Conservation (phyloP, 1,140 invertebrate genomes). For the Drosophila sturtevanti region DNA sequence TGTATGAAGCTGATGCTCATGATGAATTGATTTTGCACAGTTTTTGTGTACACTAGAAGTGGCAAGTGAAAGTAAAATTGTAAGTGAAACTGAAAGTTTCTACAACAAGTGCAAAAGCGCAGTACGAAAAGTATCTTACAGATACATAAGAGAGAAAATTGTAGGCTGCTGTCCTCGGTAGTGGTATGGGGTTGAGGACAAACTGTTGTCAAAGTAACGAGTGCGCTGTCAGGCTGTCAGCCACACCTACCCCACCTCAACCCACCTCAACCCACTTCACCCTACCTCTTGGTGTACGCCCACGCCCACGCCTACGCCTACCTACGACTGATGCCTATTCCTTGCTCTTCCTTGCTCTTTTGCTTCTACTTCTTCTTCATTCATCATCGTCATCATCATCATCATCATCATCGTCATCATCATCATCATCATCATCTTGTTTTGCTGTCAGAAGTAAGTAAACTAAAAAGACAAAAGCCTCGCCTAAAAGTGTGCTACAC, state of each 20-base stretch:
- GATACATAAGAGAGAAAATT: conserved; percentile 57
- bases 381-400: not conserved
- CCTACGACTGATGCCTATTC: not conserved
- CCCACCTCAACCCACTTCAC: not conserved
- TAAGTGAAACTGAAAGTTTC: conserved; percentile 51
- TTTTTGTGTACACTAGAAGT: conserved; percentile 31
- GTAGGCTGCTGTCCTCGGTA: conserved; percentile 10
- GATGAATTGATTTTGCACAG: conserved; percentile 71
- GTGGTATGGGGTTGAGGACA: not conserved
- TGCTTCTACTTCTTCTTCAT: not conserved
- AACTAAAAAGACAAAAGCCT: conserved; percentile 79
- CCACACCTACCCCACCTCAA: conserved; percentile 26
- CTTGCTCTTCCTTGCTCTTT: not conserved
- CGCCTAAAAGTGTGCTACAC: conserved; percentile 79
- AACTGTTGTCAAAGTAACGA: conserved; percentile 78
- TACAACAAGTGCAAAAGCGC: conserved; percentile 68
- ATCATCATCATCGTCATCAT: not conserved
- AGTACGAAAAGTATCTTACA: conserved; percentile 67
- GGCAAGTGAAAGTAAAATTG: conserved; percentile 8
- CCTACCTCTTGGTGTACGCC: not conserved
- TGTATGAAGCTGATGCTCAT: conserved; percentile 13
- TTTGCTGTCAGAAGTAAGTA: conserved; percentile 55
- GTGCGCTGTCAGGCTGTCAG: conserved; percentile 77
- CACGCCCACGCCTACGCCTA: conserved; percentile 11
- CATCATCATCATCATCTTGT: not conserved